phyloP scores from a whole-genome alignment of 2,113 vertebrate genomes.

The Glareola pratincola region DNA sequence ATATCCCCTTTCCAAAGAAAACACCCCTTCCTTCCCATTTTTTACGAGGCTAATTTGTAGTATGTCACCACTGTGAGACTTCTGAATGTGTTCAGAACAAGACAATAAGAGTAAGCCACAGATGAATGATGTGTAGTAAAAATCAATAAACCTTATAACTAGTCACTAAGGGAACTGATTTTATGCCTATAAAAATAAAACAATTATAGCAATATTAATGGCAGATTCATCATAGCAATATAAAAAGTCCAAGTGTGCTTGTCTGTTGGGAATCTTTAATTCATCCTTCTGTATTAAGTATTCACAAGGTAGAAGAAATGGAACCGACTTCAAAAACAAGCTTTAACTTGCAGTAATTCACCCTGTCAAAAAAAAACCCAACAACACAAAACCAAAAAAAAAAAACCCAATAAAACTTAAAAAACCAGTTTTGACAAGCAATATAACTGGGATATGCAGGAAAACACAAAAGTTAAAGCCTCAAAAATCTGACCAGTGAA shows the following conservation, averaged over 20 bases:
- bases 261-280: conserved; percentile 76
- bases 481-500: background rate
- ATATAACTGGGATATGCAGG: background rate
- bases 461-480: conserved; percentile 35
- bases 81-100: conserved; percentile 65
- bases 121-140: conserved; percentile 76
- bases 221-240: conserved; percentile 75
- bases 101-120: conserved; percentile 68
- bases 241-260: conserved; percentile 74
- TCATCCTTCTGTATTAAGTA: conserved; percentile 61
- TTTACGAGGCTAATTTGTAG: conserved; percentile 68
- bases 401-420: background rate
- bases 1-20: conserved; percentile 63
- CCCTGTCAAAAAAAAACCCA: conserved; percentile 48
- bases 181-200: conserved; percentile 78
- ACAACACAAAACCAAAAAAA: background rate
- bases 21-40: conserved; percentile 60
- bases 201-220: conserved; percentile 77
- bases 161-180: conserved; percentile 74
- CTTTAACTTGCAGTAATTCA: conserved; percentile 61
- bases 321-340: conserved; percentile 50
- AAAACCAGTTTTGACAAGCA: conserved; percentile 43
- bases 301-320: conserved; percentile 56
- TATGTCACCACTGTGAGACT: conserved; percentile 61
- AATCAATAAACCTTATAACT: conserved; percentile 81